phyloP scores from a whole-genome alignment of 1,140 invertebrate species.

The Neomicropteryx cornuta region DNA sequence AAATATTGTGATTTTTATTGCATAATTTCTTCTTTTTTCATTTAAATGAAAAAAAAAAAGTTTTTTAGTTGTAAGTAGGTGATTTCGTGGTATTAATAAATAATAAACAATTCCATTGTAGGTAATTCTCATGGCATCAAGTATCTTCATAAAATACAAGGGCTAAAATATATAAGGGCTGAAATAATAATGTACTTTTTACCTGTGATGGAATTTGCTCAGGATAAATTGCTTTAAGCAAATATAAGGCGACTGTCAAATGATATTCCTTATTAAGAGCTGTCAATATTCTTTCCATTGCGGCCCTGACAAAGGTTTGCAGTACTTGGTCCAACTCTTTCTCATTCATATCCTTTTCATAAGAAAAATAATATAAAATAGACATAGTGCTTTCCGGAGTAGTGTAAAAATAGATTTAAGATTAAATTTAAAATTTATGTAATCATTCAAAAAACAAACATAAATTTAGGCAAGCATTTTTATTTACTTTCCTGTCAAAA shows the following conservation, averaged over 20 bases:
- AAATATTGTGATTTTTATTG: no score
- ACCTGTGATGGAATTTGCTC: conserved; percentile 13
- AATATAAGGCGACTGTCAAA: conserved; percentile 9
- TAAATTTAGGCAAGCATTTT: conserved; percentile 9
- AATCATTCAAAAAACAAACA: conserved; percentile 7
- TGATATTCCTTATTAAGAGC: conserved; percentile 13
- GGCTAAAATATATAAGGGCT: not conserved
- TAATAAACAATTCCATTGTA: conserved; percentile 8
- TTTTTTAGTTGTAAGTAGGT: no score
- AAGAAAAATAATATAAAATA: conserved; percentile 3
- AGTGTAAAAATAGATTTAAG: not conserved
- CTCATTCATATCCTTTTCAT: conserved; percentile 6
- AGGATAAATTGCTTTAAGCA: conserved; percentile 14
- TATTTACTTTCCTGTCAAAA: no score
- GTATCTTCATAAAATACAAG: conserved; percentile 1
- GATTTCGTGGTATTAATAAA: no score
- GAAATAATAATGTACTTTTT: not conserved
- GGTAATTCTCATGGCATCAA: conserved; percentile 6
- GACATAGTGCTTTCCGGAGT: not conserved
- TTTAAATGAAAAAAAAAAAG: no score
- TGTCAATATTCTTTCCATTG: conserved; percentile 12
- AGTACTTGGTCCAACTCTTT: conserved; percentile 5
- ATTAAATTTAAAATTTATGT: conserved; percentile 3
- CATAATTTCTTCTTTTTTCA: no score
- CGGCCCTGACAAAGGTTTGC: conserved; percentile 7